Percentiles rank a stretch among this genome's conserved stretches.
phyloP scores from a whole-genome alignment of 2,888 invertebrate species.

The Diploptera punctata region DNA sequence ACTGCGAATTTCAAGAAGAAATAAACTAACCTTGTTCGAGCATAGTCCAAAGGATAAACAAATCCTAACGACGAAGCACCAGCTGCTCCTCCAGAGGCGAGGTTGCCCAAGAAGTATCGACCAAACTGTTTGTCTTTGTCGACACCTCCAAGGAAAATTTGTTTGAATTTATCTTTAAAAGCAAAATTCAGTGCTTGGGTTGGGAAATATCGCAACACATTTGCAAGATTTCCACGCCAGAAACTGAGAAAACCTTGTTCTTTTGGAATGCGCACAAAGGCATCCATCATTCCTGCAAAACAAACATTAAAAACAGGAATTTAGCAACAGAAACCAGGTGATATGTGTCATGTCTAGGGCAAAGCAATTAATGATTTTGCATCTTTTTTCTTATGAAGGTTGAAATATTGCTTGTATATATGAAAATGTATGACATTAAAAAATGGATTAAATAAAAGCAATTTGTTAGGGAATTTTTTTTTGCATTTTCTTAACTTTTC shows the following conservation, averaged over 20 bases:
- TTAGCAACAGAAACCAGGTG: no score
- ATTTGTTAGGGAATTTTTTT: no score
- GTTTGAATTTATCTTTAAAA: constrained; percentile 58
- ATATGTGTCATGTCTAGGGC: no score
- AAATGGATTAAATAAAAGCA: no score
- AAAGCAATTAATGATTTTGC: no score
- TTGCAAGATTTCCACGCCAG: constrained; percentile 60
- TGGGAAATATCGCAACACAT: constrained; percentile 58
- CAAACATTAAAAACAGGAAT: no score
- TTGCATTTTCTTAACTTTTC: no score
- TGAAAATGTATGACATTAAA: no score
- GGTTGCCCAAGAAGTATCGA: constrained; percentile 58
- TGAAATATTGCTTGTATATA: no score
- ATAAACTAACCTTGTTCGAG: constrained; percentile 55
- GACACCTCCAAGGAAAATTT: constrained; percentile 54
- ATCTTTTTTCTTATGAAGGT: no score
- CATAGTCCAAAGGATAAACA: constrained; percentile 62
- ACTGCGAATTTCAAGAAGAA: no score
- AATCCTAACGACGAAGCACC: constrained; percentile 61
- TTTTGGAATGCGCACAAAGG: constrained; percentile 54
- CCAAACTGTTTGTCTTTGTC: constrained; percentile 62
- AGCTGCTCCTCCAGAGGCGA: constrained; percentile 62
- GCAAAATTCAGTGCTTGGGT: constrained; percentile 59
- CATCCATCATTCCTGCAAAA: constrained; percentile 54
- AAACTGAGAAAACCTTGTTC: constrained; percentile 54